Evolutionary conservation across 1,140 invertebrate genomes (phyloP), one percentile per base, ranked within the genome.

Genomic region (Listronotus oregonensis): DNA sequence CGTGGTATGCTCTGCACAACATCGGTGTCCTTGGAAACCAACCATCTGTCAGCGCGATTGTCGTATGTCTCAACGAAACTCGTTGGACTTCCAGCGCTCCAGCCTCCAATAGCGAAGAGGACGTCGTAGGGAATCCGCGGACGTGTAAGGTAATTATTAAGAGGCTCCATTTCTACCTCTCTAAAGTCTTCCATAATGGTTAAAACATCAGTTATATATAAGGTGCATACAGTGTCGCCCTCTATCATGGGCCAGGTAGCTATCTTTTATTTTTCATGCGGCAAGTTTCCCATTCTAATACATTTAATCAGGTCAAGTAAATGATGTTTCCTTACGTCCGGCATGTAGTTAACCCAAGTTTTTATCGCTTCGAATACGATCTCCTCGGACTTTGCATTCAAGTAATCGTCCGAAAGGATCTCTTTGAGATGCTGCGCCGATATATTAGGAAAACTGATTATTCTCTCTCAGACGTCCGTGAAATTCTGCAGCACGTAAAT

Each of bases 61-160:
- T 93, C 90, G 78, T 91, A 93, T 6, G 87, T 90, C 80, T 93
- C 91, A 15, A 93, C 83, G 70, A 89, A 87, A 80, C 86, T 91
- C 0, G 89, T 92, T 1, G 90, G 90, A 64, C 87, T 88, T 11
- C 89, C 89, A 3, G 87, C 87, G 70, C 87, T 90, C 91, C 91
- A 94, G 6, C 91, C 91, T 6, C 87, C 89, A 49, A 91, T 83
- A 6, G 87, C 86, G 72, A 91, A 90, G 1, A 91, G 73, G 49
- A 90, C 84, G 72, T 89, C 86, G 66, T 86, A 83, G 0, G 90
- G 89, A 42, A 90, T 82, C 56, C 90, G 75, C 0, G 89, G 87
- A 44, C 86, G 77, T 12, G 83, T 79, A 4, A 87, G 69, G 2
- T 83, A 84, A 71, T 86, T 82, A 63, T 69, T 60, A 5, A 82